Conservation (phyloP, 2,888 invertebrate genomes). For the Lasioglossum vierecki region DNA sequence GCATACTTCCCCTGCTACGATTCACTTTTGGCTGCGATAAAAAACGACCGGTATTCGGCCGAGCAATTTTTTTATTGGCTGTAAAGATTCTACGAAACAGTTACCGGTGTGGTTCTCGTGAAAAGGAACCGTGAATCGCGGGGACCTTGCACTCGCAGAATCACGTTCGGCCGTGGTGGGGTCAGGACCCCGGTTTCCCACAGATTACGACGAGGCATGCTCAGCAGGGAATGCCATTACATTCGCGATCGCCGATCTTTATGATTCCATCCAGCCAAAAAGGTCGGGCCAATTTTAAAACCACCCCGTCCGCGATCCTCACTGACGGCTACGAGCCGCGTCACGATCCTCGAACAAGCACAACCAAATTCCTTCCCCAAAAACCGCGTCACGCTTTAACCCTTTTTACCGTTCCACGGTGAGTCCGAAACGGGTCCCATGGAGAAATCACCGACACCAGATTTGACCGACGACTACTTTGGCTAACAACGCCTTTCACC, state of each 20-base stretch:
- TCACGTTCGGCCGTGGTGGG: slow-evolving; percentile 68
- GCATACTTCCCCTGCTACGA: not conserved
- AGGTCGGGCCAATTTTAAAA: slow-evolving; percentile 71
- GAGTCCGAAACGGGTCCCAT: not conserved
- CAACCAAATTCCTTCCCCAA: not conserved
- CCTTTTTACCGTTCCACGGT: not conserved
- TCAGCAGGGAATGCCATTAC: slow-evolving; percentile 76
- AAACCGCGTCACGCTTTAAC: not conserved
- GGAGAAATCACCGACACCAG: too few relatives aligned
- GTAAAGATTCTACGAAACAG: slow-evolving; percentile 53
- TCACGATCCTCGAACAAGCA: slow-evolving; percentile 39
- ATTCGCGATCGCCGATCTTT: slow-evolving; percentile 74
- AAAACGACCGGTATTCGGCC: slow-evolving; percentile 6
- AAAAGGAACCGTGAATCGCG: slow-evolving; percentile 66
- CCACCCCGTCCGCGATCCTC: slow-evolving; percentile 44
- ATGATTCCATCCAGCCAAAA: slow-evolving; percentile 75
- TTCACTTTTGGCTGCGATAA: not conserved
- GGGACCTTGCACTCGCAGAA: slow-evolving; percentile 68
- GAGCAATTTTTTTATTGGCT: slow-evolving; percentile 33
- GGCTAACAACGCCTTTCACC: too few relatives aligned
- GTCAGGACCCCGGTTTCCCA: slow-evolving; percentile 72
- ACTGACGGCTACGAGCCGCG: slow-evolving; percentile 60
- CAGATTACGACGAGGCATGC: slow-evolving; percentile 72
- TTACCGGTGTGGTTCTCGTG: slow-evolving; percentile 43
- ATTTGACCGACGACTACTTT: too few relatives aligned